phyloP scores from a whole-genome alignment of 92 coral and sea anemone species.

The Actinostola sp. region DNA sequence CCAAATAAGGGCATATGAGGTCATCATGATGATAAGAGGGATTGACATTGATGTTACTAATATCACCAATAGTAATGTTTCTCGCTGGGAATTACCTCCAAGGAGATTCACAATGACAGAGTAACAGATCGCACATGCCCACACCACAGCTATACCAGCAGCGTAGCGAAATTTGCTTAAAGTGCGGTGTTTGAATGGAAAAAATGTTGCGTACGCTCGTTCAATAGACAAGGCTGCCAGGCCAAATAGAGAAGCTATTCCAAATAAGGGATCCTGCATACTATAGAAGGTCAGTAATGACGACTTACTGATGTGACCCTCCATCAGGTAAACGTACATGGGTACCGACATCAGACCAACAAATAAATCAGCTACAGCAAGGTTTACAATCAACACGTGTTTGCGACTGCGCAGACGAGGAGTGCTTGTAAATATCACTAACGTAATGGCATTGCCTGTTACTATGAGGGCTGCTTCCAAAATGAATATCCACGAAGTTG shows the following conservation, averaged over 20 bases:
- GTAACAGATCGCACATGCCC: neutral
- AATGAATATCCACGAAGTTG: neutral
- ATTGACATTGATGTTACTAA: neutral
- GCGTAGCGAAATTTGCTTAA: neutral
- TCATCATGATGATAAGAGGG: neutral
- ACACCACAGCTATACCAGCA: neutral
- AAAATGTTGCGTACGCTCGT: conserved; percentile 27
- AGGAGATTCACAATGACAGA: too few relatives aligned
- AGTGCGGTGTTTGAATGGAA: conserved; percentile 30
- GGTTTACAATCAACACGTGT: conserved; percentile 19
- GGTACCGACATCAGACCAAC: conserved; percentile 45
- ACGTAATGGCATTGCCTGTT: conserved; percentile 12
- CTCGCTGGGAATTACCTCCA: too few relatives aligned
- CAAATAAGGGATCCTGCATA: conserved; percentile 4
- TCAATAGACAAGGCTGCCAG: conserved; percentile 31
- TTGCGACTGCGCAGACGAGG: conserved; percentile 28
- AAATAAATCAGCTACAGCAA: conserved; percentile 48
- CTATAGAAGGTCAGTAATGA: too few relatives aligned
- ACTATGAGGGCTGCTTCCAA: conserved; percentile 16
- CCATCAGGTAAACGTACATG: too few relatives aligned
- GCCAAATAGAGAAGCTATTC: conserved; percentile 11
- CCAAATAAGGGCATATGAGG: neutral
- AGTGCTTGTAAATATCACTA: conserved; percentile 18
- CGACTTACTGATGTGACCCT: too few relatives aligned
- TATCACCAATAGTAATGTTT: too few relatives aligned